A percentile compares a stretch with the other conserved stretches of the same genome.
phyloP scores from a whole-genome alignment of 2,113 vertebrate species.

The Hyperoodon ampullatus region DNA sequence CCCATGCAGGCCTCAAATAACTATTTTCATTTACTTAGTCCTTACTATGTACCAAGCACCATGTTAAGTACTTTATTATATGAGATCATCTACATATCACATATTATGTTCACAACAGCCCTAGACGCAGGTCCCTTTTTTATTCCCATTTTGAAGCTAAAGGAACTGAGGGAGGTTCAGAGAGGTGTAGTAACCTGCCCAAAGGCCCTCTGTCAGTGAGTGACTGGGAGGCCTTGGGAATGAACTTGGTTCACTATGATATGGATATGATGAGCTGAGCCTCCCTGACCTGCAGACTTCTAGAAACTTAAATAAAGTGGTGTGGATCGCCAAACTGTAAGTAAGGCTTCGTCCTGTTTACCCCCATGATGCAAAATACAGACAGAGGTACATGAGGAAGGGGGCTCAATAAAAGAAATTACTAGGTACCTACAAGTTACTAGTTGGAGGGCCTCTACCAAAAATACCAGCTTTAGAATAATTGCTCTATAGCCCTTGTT shows the following conservation, averaged over 20 bases:
- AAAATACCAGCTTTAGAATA: slow-evolving; percentile 15
- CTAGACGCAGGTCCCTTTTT: background rate
- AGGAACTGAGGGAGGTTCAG: background rate
- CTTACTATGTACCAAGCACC: background rate
- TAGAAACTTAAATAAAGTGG: background rate
- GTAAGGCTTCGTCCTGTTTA: background rate
- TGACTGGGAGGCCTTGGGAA: background rate
- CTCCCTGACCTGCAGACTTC: background rate
- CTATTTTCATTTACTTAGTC: background rate
- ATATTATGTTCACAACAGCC: background rate
- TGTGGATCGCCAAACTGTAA: background rate
- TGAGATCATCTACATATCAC: background rate
- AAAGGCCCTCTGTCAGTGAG: background rate
- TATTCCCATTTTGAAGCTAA: background rate
- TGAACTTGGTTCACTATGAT: background rate
- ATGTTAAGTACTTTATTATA: background rate
- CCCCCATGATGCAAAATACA: background rate
- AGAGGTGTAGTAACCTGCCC: background rate
- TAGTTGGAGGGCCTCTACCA: background rate
- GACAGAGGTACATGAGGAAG: background rate
- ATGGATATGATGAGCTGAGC: background rate
- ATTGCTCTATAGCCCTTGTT: background rate
- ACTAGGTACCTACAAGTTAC: background rate
- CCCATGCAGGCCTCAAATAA: background rate
- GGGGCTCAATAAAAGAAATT: background rate